Evolutionary conservation across 2,113 vertebrate species (phyloP).

Genomic region (Dolichotis patagonum): DNA sequence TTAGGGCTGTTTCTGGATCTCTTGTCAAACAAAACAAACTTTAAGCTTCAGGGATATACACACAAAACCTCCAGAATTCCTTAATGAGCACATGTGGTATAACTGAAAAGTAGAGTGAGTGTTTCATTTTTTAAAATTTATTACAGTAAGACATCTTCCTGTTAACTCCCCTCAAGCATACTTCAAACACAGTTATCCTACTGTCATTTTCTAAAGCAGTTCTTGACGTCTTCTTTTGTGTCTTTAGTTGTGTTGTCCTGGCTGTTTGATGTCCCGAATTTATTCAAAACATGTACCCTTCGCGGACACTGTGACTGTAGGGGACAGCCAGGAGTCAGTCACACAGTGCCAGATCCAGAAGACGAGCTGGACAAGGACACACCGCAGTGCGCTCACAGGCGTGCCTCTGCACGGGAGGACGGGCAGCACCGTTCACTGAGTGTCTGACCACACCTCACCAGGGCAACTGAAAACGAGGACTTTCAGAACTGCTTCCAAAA

Average conservation of each 20-base stretch:
- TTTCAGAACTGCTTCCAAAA: not conserved
- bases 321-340: not conserved
- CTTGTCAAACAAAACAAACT: conserved; percentile 26
- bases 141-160: not conserved
- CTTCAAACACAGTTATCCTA: not conserved
- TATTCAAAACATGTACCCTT: not conserved
- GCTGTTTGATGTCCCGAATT: not conserved
- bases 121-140: not conserved
- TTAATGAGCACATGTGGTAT: not conserved
- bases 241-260: not conserved
- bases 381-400: not conserved
- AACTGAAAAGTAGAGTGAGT: not conserved
- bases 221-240: not conserved
- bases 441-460: not conserved
- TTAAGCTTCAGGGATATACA: not conserved
- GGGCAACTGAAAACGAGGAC: not conserved
- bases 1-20: conserved; percentile 22
- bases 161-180: not conserved
- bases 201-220: not conserved
- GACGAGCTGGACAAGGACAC: not conserved
- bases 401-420: not conserved
- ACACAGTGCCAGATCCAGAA: not conserved
- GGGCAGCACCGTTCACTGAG: not conserved
- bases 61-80: not conserved
- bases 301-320: not conserved